A percentile compares a stretch with the other conserved stretches of the same genome.
Evolutionary conservation across 2,888 invertebrate genomes (phyloP).

Genomic region (Rugalucina vietnamica): DNA sequence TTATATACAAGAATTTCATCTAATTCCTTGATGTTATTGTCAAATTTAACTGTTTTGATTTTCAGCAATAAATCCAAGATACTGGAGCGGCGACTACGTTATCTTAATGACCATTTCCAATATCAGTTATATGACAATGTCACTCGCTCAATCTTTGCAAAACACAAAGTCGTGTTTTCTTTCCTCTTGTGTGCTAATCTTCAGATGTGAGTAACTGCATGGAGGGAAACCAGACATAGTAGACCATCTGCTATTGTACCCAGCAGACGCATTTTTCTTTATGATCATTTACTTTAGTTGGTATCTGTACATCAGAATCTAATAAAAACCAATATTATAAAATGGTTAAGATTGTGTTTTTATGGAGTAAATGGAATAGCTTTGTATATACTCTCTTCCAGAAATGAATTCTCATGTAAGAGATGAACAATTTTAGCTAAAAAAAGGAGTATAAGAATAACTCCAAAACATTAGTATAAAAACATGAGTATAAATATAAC

Average conservation of each 20-base stretch:
- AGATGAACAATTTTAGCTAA: too few species aligned
- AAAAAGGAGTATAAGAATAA: too few species aligned
- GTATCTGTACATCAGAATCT: too few species aligned
- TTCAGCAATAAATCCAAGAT: conserved; percentile 88
- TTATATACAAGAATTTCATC: too few species aligned
- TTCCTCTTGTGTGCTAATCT: conserved; percentile 90
- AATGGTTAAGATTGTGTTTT: too few species aligned
- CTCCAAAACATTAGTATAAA: too few species aligned
- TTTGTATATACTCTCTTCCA: too few species aligned
- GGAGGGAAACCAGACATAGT: conserved; percentile 1
- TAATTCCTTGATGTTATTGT: conserved; percentile 35
- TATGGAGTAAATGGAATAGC: too few species aligned
- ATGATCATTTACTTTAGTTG: background rate
- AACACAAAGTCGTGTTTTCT: conserved; percentile 96
- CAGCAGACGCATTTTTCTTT: background rate
- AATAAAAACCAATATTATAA: too few species aligned
- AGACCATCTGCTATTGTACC: background rate
- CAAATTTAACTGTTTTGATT: background rate
- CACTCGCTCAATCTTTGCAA: conserved; percentile 96
- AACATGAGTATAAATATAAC: too few species aligned
- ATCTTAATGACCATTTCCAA: conserved; percentile 92
- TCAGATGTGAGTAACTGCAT: conserved; percentile 78
- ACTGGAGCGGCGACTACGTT: conserved; percentile 89
- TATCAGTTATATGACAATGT: conserved; percentile 95
- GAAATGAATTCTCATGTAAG: too few species aligned